Percentiles rank a stretch among this genome's conserved stretches.
phyloP scores from a whole-genome alignment of 2,888 invertebrate genomes.

The Tenodera sinensis region DNA sequence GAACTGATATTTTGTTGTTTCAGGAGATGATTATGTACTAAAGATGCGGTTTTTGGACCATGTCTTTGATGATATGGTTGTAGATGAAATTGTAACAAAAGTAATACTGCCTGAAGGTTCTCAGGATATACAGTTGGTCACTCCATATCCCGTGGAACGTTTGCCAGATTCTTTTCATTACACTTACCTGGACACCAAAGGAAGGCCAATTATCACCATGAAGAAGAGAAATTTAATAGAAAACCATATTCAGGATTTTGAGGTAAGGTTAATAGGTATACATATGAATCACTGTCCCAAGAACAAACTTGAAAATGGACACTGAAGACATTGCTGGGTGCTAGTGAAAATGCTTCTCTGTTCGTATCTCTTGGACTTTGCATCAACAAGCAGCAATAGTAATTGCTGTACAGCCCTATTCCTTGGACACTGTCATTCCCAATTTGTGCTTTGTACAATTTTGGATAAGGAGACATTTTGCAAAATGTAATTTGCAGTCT shows the following conservation, averaged over 20 bases:
- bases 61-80: slow-evolving; percentile 92
- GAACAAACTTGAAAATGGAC: no score
- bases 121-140: slow-evolving; percentile 70
- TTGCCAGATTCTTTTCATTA: slow-evolving; percentile 72
- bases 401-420: no score
- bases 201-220: slow-evolving; percentile 83
- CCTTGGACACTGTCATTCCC: no score
- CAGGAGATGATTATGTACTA: slow-evolving; percentile 74
- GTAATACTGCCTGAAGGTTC: slow-evolving; percentile 93
- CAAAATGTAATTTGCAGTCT: no score
- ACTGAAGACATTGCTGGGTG: not conserved
- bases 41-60: slow-evolving; percentile 96
- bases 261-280: slow-evolving; percentile 44
- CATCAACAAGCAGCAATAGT: no score
- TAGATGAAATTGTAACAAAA: slow-evolving; percentile 83
- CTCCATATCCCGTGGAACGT: slow-evolving; percentile 78
- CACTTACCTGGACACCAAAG: slow-evolving; percentile 93
- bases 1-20: slow-evolving; percentile 33
- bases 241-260: slow-evolving; percentile 93
- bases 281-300: no score
- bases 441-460: not conserved
- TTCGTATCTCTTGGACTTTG: no score
- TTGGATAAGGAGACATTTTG: no score
- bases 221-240: slow-evolving; percentile 85
- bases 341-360: not conserved